phyloP scores from a whole-genome alignment of 2,888 invertebrate species.

The Anoncus sp. region DNA sequence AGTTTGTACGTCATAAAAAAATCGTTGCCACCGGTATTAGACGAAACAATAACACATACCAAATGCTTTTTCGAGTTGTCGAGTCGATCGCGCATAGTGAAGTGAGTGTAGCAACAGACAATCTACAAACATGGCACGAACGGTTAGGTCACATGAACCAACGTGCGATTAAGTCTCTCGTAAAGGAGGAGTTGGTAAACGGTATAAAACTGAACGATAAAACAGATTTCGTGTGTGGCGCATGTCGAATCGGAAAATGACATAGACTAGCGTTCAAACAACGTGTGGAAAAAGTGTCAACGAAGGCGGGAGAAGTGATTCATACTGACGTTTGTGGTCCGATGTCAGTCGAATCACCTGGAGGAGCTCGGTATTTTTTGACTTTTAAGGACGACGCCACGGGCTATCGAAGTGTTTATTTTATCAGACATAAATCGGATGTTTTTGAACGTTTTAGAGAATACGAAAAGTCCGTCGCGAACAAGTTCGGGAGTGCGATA shows the following conservation, averaged over 20 bases:
- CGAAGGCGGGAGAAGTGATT: slow-evolving; percentile 53
- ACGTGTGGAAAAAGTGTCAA: neutral
- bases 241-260: slow-evolving; percentile 63
- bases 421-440: slow-evolving; percentile 57
- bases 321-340: slow-evolving; percentile 67
- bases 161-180: slow-evolving; percentile 9
- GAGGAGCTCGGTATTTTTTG: slow-evolving; percentile 60
- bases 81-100: neutral
- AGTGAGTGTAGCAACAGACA: slow-evolving; percentile 11
- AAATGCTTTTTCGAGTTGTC: neutral
- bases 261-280: slow-evolving; percentile 52
- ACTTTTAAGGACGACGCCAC: slow-evolving; percentile 63
- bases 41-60: neutral
- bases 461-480: slow-evolving; percentile 20
- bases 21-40: neutral
- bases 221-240: slow-evolving; percentile 62
- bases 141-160: slow-evolving; percentile 26
- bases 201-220: slow-evolving; percentile 38
- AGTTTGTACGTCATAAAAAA: neutral
- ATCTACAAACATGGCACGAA: slow-evolving; percentile 40
- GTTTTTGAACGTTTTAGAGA: slow-evolving; percentile 22
- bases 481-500: slow-evolving; percentile 31
- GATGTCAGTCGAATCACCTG: slow-evolving; percentile 57
- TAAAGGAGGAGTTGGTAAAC: slow-evolving; percentile 7
- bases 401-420: slow-evolving; percentile 53